Base-by-base conservation (phyloP, 2,888 invertebrate species). In the Beris morrisii region DNA sequence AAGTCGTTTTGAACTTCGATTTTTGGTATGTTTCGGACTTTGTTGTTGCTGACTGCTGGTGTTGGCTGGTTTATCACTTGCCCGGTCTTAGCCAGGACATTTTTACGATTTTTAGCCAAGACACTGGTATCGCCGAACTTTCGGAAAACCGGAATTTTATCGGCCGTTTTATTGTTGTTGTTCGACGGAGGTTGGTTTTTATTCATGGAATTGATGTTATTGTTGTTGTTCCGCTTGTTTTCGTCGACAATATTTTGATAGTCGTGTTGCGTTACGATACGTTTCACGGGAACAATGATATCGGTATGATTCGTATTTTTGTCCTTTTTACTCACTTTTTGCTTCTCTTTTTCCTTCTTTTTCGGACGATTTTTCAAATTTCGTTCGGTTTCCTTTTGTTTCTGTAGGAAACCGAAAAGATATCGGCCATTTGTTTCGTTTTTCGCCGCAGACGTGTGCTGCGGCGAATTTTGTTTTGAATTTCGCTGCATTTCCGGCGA, bases 51-150 rank as follows among this genome's bases (percentile, higher is more conserved):
- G 38, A 43, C 43, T 1, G 28, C 22, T 11, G 30, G 30, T 1
- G 45, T 63, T 22, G 56, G 12, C 3, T 52, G 30, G 22, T 7
- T n/a, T 5, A 12, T 12, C 4, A 31, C 52, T 15, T 30, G 57
- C 4, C 55, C 46, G 4, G 32, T 63, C 54, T 31, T 53, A 12
- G 54, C 61, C 5, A 31, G 12, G 15, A 28, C 6, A 48, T 69
- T 69, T 31, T 67, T 68, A 15, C 68, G 69, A 54, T 66, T 71
- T 55, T 68, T 70, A 9, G 61, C 11, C 28, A 71, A 30, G 30
- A 67, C 55, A 65, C 70, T 71, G 4, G 72, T 72, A 48, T 72
- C 72, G 28, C 72, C 72, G 53, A 72, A 72, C 69, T 70, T 70
- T 11, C 72, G 59, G 54, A 58, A 71, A 6, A 68, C 64, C 1